Conservation (phyloP, 2,797 vertebrate genomes). For the Cyclopterus lumpus region DNA sequence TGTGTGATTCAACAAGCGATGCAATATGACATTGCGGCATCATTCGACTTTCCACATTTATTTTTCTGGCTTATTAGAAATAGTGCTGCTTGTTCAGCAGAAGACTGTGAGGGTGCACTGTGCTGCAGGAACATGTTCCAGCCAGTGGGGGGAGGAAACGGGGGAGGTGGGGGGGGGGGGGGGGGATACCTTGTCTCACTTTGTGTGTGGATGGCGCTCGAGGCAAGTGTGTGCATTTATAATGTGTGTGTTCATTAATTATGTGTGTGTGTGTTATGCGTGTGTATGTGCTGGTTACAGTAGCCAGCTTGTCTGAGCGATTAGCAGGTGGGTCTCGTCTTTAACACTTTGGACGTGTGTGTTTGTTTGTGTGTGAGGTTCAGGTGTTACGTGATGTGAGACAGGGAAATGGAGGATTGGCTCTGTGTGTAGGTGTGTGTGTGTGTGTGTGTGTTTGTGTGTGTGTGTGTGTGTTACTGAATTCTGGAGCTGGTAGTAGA, state of each 20-base stretch:
- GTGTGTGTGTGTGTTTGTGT: slow-evolving; percentile 1
- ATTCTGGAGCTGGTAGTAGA: neutral
- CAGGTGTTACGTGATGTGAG: slow-evolving; percentile 64
- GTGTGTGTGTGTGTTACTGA: slow-evolving; percentile 1
- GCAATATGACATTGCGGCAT: slow-evolving; percentile 60
- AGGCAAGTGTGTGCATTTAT: slow-evolving; percentile 37
- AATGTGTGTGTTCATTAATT: slow-evolving; percentile 45
- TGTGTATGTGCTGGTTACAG: slow-evolving; percentile 57
- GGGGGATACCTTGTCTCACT: slow-evolving; percentile 28
- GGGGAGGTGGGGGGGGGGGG: slow-evolving; percentile 39
- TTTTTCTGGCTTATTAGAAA: slow-evolving; percentile 77
- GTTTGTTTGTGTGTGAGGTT: slow-evolving; percentile 70
- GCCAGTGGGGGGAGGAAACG: too few relatives aligned
- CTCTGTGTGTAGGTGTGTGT: slow-evolving; percentile 7
- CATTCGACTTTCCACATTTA: slow-evolving; percentile 77
- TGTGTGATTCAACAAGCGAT: slow-evolving; percentile 58
- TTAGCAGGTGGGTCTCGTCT: slow-evolving; percentile 76
- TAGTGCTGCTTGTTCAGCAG: slow-evolving; percentile 62
- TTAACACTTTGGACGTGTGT: slow-evolving; percentile 59
- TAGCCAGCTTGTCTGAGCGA: slow-evolving; percentile 64
- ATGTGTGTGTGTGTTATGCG: slow-evolving; percentile 33
- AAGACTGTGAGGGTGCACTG: slow-evolving; percentile 61
- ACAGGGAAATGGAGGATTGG: slow-evolving; percentile 37
- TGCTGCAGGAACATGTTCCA: slow-evolving; percentile 55
- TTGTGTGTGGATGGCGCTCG: slow-evolving; percentile 24